These are phyloP conservation scores for Chymomyza caudatula DNA, from an alignment of 2,888 invertebrate species.

Conservation along the genomic window DNA sequence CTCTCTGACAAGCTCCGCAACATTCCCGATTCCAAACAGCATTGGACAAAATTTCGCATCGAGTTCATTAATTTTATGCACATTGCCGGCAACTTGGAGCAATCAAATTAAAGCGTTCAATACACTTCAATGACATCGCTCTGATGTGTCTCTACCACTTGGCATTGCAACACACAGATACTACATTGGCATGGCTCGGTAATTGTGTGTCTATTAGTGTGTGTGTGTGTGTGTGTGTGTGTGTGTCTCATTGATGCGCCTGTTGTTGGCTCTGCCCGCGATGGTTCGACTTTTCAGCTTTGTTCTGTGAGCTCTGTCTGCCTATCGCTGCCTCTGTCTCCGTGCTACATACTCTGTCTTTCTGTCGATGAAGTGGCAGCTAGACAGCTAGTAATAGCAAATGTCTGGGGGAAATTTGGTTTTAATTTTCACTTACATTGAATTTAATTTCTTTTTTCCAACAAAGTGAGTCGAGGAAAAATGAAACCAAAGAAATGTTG, in stretches of 20 bases:
- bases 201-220: too few relatives aligned
- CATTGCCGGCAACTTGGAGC: conserved; percentile 16
- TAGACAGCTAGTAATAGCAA: neutral
- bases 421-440: neutral
- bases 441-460: neutral
- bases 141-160: conserved; percentile 25
- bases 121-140: conserved; percentile 24
- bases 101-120: conserved; percentile 47
- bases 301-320: neutral
- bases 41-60: conserved; percentile 1
- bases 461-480: neutral
- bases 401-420: neutral
- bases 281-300: neutral
- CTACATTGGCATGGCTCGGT: too few relatives aligned
- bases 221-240: too few relatives aligned
- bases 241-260: too few relatives aligned
- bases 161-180: neutral
- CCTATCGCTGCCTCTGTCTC: neutral
- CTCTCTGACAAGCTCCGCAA: neutral
- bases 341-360: neutral
- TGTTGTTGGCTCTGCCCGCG: neutral
- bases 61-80: conserved; percentile 41
- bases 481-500: neutral
- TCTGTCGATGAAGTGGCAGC: neutral
- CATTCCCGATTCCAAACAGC: neutral